Percentiles rank a stretch among this genome's conserved stretches.
These are phyloP conservation scores for Augochlorella aurata DNA, from an alignment of 2,888 invertebrate genomes.

Conservation along the genomic window DNA sequence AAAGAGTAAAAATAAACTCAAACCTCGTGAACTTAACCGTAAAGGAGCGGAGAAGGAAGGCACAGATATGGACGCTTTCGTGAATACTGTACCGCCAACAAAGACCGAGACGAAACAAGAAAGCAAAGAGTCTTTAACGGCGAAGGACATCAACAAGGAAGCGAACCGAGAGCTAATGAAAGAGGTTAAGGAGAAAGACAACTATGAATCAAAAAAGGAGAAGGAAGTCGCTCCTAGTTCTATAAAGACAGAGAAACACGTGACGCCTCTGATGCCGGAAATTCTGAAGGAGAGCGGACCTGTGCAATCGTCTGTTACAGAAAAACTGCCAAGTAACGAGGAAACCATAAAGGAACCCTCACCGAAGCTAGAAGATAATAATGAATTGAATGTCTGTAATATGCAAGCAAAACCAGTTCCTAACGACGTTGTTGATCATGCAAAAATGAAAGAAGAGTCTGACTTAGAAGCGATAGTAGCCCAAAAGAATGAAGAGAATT, in stretches of 20 bases:
- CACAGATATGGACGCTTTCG: conserved; percentile 85
- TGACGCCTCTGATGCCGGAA: conserved; percentile 44
- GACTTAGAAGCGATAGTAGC: conserved; percentile 77
- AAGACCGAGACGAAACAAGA: conserved; percentile 68
- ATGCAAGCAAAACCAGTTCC: conserved; percentile 57
- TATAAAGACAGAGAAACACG: conserved; percentile 57
- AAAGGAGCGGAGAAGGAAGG: conserved; percentile 85
- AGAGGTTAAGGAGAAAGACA: conserved; percentile 73
- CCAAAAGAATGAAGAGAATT: conserved; percentile 81
- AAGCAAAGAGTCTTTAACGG: conserved; percentile 55
- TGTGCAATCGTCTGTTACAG: conserved; percentile 52
- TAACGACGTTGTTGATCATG: conserved; percentile 76
- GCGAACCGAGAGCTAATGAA: conserved; percentile 65
- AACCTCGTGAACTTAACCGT: conserved; percentile 83
- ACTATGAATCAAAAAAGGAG: conserved; percentile 73
- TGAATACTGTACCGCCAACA: conserved; percentile 70
- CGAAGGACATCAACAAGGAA: conserved; percentile 66
- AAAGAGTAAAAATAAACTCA: conserved; percentile 82
- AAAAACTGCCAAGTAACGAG: conserved; percentile 67
- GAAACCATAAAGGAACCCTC: conserved; percentile 62
- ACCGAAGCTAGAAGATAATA: conserved; percentile 69
- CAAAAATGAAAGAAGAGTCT: conserved; percentile 61
- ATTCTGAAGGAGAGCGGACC: conserved; percentile 59
- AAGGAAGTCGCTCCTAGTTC: conserved; percentile 51
- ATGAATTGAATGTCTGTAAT: conserved; percentile 55